These are phyloP conservation scores for Drosophila navojoa DNA, from an alignment of 1,140 invertebrate genomes.

Conservation along the genomic window DNA sequence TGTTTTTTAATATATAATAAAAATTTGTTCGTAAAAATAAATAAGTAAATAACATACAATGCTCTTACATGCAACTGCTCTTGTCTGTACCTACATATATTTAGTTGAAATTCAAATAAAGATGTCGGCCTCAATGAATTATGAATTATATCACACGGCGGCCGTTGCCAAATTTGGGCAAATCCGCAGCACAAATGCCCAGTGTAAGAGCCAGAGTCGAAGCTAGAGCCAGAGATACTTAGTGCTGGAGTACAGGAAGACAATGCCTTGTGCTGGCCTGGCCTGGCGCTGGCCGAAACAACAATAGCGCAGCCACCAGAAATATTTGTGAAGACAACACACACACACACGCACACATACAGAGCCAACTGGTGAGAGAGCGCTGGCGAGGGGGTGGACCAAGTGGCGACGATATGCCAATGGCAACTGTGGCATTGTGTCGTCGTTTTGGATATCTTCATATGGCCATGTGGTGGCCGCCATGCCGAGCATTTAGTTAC, in stretches of 20 bases:
- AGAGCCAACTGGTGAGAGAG: not conserved
- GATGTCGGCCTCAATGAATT: constrained; percentile 77
- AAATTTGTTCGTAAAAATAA: no score
- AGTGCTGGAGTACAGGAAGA: constrained; percentile 49
- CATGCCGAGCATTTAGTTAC: constrained; percentile 78
- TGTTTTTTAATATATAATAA: no score
- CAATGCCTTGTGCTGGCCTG: constrained; percentile 48
- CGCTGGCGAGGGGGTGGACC: constrained; percentile 26
- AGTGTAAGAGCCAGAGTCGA: constrained; percentile 2
- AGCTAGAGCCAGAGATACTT: not conserved
- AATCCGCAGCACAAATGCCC: constrained; percentile 42
- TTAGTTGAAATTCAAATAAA: constrained; percentile 69
- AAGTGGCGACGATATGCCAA: constrained; percentile 76
- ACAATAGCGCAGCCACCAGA: constrained; percentile 67
- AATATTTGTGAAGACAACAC: constrained; percentile 43
- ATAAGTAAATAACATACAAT: no score
- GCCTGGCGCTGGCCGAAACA: constrained; percentile 51
- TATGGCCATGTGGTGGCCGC: constrained; percentile 51
- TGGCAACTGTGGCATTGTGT: constrained; percentile 78
- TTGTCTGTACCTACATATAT: no score
- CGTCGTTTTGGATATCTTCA: constrained; percentile 83
- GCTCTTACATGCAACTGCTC: no score
- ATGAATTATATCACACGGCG: constrained; percentile 81
- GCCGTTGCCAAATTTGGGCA: constrained; percentile 70
- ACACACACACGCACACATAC: constrained; percentile 27